phyloP scores from a whole-genome alignment of 2,113 vertebrate genomes.

The Neogobius melanostomus region DNA sequence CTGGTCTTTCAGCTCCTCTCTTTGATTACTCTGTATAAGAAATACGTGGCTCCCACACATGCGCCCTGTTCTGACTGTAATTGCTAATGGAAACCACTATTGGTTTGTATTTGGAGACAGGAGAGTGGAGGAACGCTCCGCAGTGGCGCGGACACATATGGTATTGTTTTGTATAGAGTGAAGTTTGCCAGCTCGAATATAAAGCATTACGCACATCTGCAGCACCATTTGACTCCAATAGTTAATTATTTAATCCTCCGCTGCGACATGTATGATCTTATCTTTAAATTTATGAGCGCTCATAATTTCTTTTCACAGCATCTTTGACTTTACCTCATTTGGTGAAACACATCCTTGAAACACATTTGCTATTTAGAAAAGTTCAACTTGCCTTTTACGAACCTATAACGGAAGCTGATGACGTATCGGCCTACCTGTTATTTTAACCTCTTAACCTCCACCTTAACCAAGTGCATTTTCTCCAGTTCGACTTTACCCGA shows the following conservation, averaged over 20 bases:
- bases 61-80: conserved; percentile 20
- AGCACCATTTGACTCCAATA: conserved; percentile 34
- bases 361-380: no score
- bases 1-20: conserved; percentile 43
- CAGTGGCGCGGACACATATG: conserved; percentile 62
- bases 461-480: no score
- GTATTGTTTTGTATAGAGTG: conserved; percentile 63
- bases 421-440: no score
- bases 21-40: conserved; percentile 42
- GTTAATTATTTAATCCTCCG: conserved; percentile 48
- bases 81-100: conserved; percentile 68
- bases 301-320: conserved; percentile 23
- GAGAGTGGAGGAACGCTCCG: conserved; percentile 43
- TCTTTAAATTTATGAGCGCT: conserved; percentile 34
- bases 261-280: conserved; percentile 56
- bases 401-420: no score
- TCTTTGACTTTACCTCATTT: conserved; percentile 24
- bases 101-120: conserved; percentile 57
- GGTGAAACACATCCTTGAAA: conserved; percentile 44
- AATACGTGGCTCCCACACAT: conserved; percentile 12
- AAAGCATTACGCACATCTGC: conserved; percentile 11
- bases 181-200: conserved; percentile 36
- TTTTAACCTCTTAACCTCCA: no score
- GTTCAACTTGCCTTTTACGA: no score
- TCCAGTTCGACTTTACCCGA: no score